These are phyloP conservation scores for Cinara cedri DNA, from an alignment of 2,888 invertebrate genomes.

Conservation along the genomic window DNA sequence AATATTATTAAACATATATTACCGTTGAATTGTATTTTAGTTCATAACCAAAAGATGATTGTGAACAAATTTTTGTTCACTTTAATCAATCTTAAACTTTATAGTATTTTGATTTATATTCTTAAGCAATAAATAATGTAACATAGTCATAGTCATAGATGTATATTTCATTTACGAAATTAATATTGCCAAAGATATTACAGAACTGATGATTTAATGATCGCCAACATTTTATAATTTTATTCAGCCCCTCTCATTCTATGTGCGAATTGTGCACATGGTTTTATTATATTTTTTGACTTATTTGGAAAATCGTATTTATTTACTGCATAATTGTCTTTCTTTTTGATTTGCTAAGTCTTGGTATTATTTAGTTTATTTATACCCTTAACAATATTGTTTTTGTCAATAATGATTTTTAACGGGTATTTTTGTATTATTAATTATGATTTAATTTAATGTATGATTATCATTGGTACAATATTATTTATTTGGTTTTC, in stretches of 20 bases:
- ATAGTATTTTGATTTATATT: conserved; percentile 42
- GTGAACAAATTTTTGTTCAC: conserved; percentile 14
- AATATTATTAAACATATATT: conserved; percentile 25
- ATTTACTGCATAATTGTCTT: conserved; percentile 4
- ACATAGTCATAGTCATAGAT: conserved; percentile 27
- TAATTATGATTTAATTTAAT: conserved; percentile 43
- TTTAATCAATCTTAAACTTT: background rate
- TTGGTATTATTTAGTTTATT: conserved; percentile 22
- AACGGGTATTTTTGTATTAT: conserved; percentile 47
- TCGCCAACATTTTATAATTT: conserved; percentile 16
- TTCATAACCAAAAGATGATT: conserved; percentile 18
- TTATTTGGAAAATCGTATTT: background rate
- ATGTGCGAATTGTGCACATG: conserved; percentile 16
- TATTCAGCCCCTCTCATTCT: background rate
- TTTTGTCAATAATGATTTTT: conserved; percentile 40
- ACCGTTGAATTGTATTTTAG: conserved; percentile 42
- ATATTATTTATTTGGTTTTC: conserved; percentile 36
- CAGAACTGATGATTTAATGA: conserved; percentile 30
- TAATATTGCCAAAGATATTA: conserved; percentile 54
- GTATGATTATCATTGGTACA: conserved; percentile 20
- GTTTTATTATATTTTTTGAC: conserved; percentile 14
- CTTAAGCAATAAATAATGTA: conserved; percentile 45
- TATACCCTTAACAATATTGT: background rate
- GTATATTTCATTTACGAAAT: conserved; percentile 22
- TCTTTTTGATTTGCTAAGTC: conserved; percentile 33